Percentiles rank a stretch among this genome's conserved stretches.
phyloP scores from a whole-genome alignment of 30 jellyfish, hydroid and myxozoan species.

The Turritopsis dohrnii region DNA sequence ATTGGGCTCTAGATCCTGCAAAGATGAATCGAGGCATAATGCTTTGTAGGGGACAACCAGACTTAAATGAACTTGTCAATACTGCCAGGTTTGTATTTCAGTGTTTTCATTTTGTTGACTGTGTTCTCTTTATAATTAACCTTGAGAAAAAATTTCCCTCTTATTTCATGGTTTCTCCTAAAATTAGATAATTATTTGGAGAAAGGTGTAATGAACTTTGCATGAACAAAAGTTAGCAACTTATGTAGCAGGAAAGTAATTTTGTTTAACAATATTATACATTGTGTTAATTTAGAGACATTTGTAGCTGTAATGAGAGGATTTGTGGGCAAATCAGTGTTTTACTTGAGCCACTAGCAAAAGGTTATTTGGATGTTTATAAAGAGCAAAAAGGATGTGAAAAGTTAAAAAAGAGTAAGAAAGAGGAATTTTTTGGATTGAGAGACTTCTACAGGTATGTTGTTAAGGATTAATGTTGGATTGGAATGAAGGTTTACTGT shows the following conservation, averaged over 20 bases:
- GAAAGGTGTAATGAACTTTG: too few species aligned
- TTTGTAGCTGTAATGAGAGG: conserved; percentile 32
- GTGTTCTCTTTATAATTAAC: too few species aligned
- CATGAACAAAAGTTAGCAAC: too few species aligned
- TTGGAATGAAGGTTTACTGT: too few species aligned
- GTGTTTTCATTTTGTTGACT: not conserved
- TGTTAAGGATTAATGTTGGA: too few species aligned
- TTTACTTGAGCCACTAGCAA: conserved; percentile 24
- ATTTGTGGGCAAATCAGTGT: conserved; percentile 16
- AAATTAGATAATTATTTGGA: too few species aligned
- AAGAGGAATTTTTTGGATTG: conserved; percentile 69
- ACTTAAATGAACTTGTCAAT: conserved; percentile 37
- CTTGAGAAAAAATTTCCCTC: too few species aligned
- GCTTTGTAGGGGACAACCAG: conserved; percentile 65
- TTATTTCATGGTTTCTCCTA: too few species aligned
- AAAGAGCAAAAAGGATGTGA: conserved; percentile 36
- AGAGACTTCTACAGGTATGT: conserved; percentile 61
- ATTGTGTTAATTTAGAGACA: conserved; percentile 23
- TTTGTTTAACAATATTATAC: too few species aligned
- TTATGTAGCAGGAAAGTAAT: too few species aligned
- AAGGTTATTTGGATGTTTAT: conserved; percentile 37
- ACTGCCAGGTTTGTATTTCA: conserved; percentile 48
- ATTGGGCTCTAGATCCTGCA: conserved; percentile 79
- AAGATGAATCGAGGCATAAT: conserved; percentile 67
- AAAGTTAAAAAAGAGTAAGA: conserved; percentile 34